Conservation (phyloP, 2,113 vertebrate genomes). For the Rhynchopsitta pachyrhyncha region DNA sequence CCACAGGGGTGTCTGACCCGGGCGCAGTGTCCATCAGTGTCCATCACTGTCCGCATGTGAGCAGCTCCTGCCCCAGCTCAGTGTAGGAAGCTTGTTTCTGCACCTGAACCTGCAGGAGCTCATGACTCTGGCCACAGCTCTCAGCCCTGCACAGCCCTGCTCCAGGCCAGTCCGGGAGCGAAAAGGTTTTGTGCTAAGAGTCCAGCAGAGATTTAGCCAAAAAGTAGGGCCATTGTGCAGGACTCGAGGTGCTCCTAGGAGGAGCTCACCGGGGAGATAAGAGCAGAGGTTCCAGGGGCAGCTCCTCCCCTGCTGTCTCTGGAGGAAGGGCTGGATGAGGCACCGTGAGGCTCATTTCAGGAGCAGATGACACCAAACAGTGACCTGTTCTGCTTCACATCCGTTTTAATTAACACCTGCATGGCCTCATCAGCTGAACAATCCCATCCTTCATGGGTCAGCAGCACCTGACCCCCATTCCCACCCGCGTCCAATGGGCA, state of each 20-base stretch:
- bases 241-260: background rate
- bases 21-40: background rate
- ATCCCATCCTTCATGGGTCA: conserved; percentile 59
- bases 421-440: conserved; percentile 49
- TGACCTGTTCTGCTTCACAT: conserved; percentile 52
- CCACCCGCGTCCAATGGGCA: background rate
- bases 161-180: background rate
- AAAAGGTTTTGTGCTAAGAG: background rate
- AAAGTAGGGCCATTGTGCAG: background rate
- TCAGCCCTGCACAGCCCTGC: background rate
- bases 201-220: background rate
- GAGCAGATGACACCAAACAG: conserved; percentile 49
- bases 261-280: background rate
- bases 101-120: background rate
- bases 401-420: conserved; percentile 69
- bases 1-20: background rate
- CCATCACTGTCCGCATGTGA: background rate
- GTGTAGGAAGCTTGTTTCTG: background rate
- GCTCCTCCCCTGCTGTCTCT: background rate
- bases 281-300: background rate
- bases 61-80: background rate
- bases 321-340: background rate
- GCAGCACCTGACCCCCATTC: background rate
- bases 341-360: conserved; percentile 10
- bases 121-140: background rate